Evolutionary conservation across 2,797 vertebrate genomes (phyloP), one percentile per base, ranked within the genome.

Genomic region (Anableps anableps): DNA sequence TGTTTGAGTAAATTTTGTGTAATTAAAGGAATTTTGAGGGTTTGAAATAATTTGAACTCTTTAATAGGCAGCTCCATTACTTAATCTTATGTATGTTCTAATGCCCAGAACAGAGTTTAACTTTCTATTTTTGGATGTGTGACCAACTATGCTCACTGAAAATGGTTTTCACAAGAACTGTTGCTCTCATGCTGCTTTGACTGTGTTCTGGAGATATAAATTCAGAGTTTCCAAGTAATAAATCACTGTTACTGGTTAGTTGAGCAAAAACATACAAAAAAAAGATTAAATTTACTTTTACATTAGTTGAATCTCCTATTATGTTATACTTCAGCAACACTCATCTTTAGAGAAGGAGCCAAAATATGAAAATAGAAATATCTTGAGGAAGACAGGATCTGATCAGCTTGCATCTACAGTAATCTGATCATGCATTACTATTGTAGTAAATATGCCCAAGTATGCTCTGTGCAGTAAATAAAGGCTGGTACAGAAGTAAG

Each of bases 1-100:
- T 85, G 83, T 90, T 80, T n/a, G 47, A 75, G 75, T 53, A 76
- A n/a, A 81, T 72, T 66, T 76, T 66, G 50, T 75, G 19, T 38
- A 36, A 74, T 86, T 77, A 29, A 74, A 73, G 72, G 2, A 36
- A 74, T 76, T 75, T 73, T 16, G 36, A 23, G 23, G 60, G 75
- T 83, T 34, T 58, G 43, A 70, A 72, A 47, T 45, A 10, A 45
- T 29, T 60, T 55, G 38, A 51, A 51, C 13, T 36, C 8, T 23
- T 74, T 16, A 36, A 26, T 16, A 51, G 36, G 34, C 50, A n/a
- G 34, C 9, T 48, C n/a, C 21, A 72, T 29, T 72, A 47, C 17
- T 48, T 71, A 45, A 45, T 71, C 66, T 70, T 70, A 70, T 50
- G 29, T 31, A 11, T 23, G 29, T 72, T 8, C 50, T 34, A 23